Conservation (phyloP, 2,797 vertebrate species). For the Urosaurus nigricauda region DNA sequence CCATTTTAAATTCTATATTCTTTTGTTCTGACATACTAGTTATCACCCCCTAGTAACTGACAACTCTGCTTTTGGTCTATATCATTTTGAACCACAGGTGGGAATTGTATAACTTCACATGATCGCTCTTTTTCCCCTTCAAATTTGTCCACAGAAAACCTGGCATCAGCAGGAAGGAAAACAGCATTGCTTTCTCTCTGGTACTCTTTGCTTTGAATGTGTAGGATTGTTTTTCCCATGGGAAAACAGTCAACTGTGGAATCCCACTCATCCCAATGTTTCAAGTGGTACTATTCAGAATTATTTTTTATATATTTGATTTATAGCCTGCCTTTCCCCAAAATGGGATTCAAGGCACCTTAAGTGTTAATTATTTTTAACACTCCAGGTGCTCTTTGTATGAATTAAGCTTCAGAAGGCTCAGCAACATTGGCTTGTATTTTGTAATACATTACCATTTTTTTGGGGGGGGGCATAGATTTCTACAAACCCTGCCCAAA, state of each 20-base stretch:
- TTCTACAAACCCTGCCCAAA: neutral
- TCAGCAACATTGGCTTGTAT: neutral
- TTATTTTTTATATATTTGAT: neutral
- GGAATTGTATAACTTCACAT: neutral
- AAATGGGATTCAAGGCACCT: too few relatives aligned
- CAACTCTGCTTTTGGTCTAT: neutral
- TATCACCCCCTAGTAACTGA: neutral
- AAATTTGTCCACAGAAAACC: neutral
- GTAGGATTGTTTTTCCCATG: neutral
- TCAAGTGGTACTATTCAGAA: neutral
- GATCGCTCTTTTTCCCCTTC: too few relatives aligned
- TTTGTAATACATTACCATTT: neutral
- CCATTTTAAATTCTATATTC: slow-evolving; percentile 9
- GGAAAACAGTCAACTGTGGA: neutral
- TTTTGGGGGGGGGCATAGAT: neutral
- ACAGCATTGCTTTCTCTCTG: neutral
- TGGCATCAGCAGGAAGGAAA: neutral
- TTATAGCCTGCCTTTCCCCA: too few relatives aligned
- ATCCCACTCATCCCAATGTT: too few relatives aligned
- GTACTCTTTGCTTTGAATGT: neutral
- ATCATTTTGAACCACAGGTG: neutral
- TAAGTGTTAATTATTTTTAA: neutral
- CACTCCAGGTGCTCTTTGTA: neutral
- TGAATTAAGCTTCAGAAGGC: neutral
- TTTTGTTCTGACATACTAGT: neutral